Base-by-base conservation (phyloP, 2,113 vertebrate species). In the Poeciliopsis retropinna region DNA sequence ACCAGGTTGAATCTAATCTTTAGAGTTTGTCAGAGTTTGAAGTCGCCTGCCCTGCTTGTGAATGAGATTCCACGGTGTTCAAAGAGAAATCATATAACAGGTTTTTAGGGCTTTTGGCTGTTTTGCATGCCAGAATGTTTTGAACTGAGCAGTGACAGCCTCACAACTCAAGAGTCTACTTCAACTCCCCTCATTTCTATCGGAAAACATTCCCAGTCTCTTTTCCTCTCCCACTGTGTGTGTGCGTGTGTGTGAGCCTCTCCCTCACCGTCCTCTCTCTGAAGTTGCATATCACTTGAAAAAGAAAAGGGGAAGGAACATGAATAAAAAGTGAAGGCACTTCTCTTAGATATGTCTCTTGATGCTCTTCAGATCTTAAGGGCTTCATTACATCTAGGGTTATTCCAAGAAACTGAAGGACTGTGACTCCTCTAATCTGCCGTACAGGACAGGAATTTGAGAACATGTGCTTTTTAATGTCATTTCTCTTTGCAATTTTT, bases 311-410 rank as follows among this genome's bases (percentile, higher is more conserved):
- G 88, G 85, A 92, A 91, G 79, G 85, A 89, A 87, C 86, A 91
- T 93, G 87, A 93, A 93, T 92, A 95, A 94, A 92, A 92, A 88
- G 87, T 90, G 88, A 94, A 93, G 91, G 85, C 87, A 85, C 81
- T 82, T 92, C 90, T 91, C 90, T 92, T 90, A 89, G 87, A 93
- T 87, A 91, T 92, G 87, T 90, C 91, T 88, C 87, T 87, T 92
- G 92, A 93, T 92, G 91, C 88, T 91, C 86, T 75, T 92, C 83
- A 93, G 91, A 94, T 94, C 92, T 93, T 88, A 84, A 89, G 90
- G 85, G 86, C 92, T 90, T 91, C 89, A 90, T 92, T 87, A 89
- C 82, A 88, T 88, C 81, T 85, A 80, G 67, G 83, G 85, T 90
- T 90, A 89, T 83, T 91, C 82, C 22, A 73, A 89, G 79, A 91